phyloP scores from a whole-genome alignment of 2,113 vertebrate species.

The Pitta sordida region DNA sequence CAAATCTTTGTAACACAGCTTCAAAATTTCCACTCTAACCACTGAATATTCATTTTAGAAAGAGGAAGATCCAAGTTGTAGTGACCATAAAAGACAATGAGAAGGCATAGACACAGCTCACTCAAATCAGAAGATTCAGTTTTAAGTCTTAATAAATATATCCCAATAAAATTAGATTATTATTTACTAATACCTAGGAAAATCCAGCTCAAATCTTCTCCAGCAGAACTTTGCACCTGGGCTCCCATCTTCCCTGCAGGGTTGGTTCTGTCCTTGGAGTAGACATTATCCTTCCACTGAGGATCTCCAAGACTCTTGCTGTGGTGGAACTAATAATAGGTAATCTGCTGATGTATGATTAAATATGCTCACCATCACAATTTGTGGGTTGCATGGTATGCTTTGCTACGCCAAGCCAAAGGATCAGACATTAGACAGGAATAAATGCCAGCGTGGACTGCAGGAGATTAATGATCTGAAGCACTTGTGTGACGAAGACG shows the following conservation, averaged over 20 bases:
- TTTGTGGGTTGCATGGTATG: neutral
- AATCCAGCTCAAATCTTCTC: neutral
- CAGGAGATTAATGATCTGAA: neutral
- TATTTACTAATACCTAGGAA: neutral
- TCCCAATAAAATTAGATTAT: neutral
- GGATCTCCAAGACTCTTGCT: neutral
- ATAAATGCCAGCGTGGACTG: neutral
- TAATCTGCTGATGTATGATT: neutral
- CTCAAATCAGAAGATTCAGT: neutral
- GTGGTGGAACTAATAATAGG: constrained; percentile 10
- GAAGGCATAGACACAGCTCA: neutral
- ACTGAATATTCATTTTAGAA: neutral
- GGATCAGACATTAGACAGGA: neutral
- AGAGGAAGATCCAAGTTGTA: neutral
- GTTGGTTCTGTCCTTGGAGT: neutral
- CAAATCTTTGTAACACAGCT: rapidly evolving
- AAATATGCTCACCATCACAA: neutral
- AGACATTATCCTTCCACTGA: neutral
- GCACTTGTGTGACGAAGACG: neutral
- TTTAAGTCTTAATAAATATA: neutral
- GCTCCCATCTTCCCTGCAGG: neutral
- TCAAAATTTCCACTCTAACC: neutral
- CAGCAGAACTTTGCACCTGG: neutral
- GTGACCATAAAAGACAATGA: neutral
- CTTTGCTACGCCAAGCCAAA: neutral